A percentile compares a stretch with the other conserved stretches of the same genome.
These are phyloP conservation scores for Nothura maculosa DNA, from an alignment of 2,797 vertebrate genomes.

Conservation along the genomic window DNA sequence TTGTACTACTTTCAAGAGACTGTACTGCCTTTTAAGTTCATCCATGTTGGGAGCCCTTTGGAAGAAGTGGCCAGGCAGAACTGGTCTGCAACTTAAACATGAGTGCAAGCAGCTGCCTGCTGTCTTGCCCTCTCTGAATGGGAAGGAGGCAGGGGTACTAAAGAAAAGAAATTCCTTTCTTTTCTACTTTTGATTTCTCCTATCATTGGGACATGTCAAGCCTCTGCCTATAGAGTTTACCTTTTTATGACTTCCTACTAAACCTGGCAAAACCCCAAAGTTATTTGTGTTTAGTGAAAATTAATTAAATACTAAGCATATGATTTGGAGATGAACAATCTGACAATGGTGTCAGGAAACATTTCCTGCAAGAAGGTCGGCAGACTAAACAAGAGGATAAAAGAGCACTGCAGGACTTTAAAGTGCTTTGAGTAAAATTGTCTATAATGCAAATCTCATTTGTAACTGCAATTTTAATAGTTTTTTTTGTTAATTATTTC, in stretches of 20 bases:
- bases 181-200: background rate
- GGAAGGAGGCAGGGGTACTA: background rate
- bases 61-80: background rate
- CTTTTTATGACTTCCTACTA: background rate
- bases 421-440: background rate
- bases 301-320: background rate
- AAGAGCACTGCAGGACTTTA: accelerated
- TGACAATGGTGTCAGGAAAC: background rate
- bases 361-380: background rate
- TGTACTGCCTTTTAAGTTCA: background rate
- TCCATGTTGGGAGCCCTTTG: accelerated
- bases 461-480: background rate
- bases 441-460: background rate
- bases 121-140: background rate
- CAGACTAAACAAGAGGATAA: background rate
- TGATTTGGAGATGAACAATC: background rate
- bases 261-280: background rate
- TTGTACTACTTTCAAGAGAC: background rate
- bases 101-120: accelerated
- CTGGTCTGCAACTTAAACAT: background rate
- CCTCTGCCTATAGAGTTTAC: background rate
- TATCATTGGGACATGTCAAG: background rate
- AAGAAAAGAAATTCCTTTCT: background rate
- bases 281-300: constrained; percentile 15
- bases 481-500: background rate